Conservation (phyloP, 2,888 invertebrate genomes). For the Norana najaformis region DNA sequence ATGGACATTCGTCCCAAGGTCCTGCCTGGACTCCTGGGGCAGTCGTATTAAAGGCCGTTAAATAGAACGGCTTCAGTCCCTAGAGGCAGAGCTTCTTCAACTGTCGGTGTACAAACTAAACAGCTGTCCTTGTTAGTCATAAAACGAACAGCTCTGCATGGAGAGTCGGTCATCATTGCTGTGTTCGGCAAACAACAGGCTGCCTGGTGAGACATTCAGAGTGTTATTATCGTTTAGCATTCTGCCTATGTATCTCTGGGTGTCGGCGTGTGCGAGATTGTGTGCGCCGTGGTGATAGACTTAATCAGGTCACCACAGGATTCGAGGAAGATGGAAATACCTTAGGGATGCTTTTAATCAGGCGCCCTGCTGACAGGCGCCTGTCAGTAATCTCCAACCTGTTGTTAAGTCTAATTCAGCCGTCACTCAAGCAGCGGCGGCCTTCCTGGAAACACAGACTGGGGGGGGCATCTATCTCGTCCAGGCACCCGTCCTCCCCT, state of each 20-base stretch:
- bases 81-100: neutral
- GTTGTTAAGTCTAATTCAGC: neutral
- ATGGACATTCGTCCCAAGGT: too few species aligned
- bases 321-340: neutral
- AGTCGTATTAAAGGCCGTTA: neutral
- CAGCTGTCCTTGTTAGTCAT: neutral
- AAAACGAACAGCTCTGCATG: neutral
- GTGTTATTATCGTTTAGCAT: too few species aligned
- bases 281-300: neutral
- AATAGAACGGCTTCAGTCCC: neutral
- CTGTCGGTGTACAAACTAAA: neutral
- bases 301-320: neutral
- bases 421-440: neutral
- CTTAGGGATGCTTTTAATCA: neutral
- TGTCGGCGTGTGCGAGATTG: neutral
- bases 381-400: neutral
- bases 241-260: neutral
- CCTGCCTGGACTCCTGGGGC: too few species aligned
- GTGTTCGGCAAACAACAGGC: neutral
- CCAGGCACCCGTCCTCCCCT: too few species aligned
- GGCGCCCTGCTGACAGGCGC: neutral
- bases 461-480: neutral
- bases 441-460: neutral
- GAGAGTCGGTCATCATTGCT: slow-evolving; percentile 1
- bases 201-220: neutral